phyloP scores from a whole-genome alignment of 2,797 vertebrate species.

The Pantherophis alleghaniensis region DNA sequence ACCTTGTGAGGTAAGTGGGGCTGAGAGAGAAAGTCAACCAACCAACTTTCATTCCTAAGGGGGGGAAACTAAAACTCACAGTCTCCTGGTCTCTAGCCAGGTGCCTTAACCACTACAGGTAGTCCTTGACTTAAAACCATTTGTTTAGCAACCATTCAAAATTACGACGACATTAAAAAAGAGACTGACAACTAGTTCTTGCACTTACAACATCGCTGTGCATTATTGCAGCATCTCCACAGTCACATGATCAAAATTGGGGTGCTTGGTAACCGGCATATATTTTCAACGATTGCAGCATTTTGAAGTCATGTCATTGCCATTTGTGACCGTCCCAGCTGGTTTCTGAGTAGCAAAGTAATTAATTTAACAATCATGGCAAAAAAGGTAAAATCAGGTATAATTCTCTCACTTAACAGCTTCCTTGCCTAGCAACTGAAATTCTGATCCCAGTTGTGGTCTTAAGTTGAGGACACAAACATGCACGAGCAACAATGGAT shows the following conservation, averaged over 20 bases:
- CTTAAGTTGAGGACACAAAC: not conserved
- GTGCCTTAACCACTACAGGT: not conserved
- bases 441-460: not conserved
- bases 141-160: not conserved
- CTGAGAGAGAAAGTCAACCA: not conserved
- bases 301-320: not conserved
- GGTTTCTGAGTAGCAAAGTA: not conserved
- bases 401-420: not conserved
- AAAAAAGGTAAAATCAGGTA: not conserved
- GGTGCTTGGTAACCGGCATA: not conserved
- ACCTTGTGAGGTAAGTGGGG: not conserved
- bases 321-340: not conserved
- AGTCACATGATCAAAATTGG: not conserved
- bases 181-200: not conserved
- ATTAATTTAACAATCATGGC: not conserved
- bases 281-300: not conserved
- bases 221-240: not conserved
- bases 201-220: not conserved
- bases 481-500: not conserved
- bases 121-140: not conserved
- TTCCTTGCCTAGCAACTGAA: not conserved
- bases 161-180: not conserved
- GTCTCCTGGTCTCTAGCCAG: not conserved
- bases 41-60: not conserved
- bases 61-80: not conserved